Conservation (phyloP, 2,797 vertebrate species). For the Myotis daubentonii region DNA sequence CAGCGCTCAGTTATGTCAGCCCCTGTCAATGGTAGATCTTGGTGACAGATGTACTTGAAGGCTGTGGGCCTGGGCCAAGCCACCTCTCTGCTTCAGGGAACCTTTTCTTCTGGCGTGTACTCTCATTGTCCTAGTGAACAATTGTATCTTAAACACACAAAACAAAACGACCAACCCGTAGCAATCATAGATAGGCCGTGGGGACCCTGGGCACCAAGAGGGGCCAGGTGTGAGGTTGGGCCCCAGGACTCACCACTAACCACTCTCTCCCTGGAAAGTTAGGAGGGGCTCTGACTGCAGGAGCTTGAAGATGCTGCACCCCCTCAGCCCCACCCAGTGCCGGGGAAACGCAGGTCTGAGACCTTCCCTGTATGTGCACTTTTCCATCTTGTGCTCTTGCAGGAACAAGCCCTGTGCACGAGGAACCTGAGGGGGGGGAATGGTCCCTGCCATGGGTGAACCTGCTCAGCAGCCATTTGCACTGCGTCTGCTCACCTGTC, state of each 20-base stretch:
- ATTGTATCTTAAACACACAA: too few relatives aligned
- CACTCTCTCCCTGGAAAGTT: not conserved
- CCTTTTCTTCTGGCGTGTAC: fast-evolving
- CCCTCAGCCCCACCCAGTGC: not conserved
- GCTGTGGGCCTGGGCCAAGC: not conserved
- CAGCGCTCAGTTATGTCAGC: fast-evolving
- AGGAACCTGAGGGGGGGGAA: not conserved
- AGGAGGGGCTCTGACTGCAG: not conserved
- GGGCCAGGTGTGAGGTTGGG: fast-evolving
- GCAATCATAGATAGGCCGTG: not conserved
- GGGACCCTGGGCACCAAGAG: not conserved
- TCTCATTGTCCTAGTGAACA: not conserved
- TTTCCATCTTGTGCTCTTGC: not conserved
- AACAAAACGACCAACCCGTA: not conserved
- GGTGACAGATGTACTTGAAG: not conserved
- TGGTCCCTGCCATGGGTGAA: not conserved
- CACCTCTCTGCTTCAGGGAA: not conserved
- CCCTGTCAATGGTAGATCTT: not conserved
- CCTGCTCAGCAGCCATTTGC: fast-evolving
- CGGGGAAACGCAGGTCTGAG: fast-evolving
- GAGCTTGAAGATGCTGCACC: fast-evolving
- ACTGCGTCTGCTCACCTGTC: not conserved
- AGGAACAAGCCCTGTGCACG: fast-evolving
- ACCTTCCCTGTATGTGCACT: not conserved
- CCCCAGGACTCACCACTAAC: not conserved